Evolutionary conservation across 2,888 invertebrate genomes (phyloP).

Genomic region (Ernsta delagoae): DNA sequence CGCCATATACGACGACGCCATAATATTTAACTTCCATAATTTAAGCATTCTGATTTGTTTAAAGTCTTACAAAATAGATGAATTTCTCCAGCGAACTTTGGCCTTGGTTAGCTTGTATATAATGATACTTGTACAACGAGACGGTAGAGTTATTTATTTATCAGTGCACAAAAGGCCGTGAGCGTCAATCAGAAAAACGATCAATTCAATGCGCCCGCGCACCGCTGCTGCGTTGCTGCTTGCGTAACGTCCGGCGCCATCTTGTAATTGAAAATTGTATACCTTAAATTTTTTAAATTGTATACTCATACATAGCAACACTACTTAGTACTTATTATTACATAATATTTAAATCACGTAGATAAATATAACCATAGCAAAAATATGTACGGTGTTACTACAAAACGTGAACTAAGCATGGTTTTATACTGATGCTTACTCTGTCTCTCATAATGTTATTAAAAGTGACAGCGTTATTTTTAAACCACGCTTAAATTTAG

Average conservation of each 20-base stretch:
- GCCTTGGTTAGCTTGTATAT: constrained; percentile 10
- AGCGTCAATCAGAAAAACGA: constrained; percentile 66
- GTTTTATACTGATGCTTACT: too few relatives aligned
- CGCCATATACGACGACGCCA: too few relatives aligned
- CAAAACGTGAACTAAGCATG: too few relatives aligned
- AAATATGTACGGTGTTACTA: neutral
- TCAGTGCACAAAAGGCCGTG: constrained; percentile 61
- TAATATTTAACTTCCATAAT: too few relatives aligned
- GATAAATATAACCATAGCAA: neutral
- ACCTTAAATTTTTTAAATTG: too few relatives aligned
- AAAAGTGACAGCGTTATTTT: too few relatives aligned
- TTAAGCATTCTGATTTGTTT: too few relatives aligned
- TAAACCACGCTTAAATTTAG: too few relatives aligned
- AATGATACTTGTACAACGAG: constrained; percentile 9
- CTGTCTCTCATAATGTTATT: too few relatives aligned
- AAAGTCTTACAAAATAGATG: neutral
- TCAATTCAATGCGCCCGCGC: constrained; percentile 62
- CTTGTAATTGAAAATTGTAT: constrained; percentile 42
- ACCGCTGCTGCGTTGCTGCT: constrained; percentile 37
- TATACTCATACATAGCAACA: neutral
- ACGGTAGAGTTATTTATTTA: constrained; percentile 36
- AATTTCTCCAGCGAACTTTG: neutral
- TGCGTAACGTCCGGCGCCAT: constrained; percentile 61
- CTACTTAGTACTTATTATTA: neutral
- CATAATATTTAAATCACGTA: neutral